Conservation (phyloP, 2,888 invertebrate species). For the Meteorus colon region DNA sequence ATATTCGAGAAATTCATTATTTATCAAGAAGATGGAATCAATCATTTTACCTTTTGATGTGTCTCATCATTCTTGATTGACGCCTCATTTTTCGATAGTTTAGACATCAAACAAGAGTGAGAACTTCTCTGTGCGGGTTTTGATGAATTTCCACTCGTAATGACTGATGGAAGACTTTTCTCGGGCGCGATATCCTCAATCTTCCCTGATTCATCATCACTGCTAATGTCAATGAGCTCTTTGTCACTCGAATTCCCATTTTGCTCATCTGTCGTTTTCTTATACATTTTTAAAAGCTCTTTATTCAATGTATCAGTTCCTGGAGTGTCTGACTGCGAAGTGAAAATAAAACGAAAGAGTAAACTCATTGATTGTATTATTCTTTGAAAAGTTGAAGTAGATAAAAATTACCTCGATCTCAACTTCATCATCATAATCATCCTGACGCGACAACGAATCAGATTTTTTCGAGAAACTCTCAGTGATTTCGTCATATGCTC, state of each 20-base stretch:
- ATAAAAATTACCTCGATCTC: conserved; percentile 68
- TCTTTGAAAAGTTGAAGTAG: conserved; percentile 16
- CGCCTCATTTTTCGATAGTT: conserved; percentile 19
- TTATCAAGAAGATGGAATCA: not conserved
- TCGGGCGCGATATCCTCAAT: conserved; percentile 47
- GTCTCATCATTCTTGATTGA: conserved; percentile 3
- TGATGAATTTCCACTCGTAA: not conserved
- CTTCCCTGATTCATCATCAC: conserved; percentile 76
- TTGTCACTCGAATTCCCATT: conserved; percentile 77
- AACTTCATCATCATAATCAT: conserved; percentile 70
- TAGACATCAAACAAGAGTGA: conserved; percentile 26
- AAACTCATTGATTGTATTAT: not conserved
- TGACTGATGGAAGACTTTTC: conserved; percentile 35
- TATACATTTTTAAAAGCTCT: conserved; percentile 75
- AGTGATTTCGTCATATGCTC: conserved; percentile 82
- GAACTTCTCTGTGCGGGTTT: not conserved
- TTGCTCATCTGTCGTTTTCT: conserved; percentile 62
- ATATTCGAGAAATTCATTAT: not conserved
- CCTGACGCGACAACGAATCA: conserved; percentile 71
- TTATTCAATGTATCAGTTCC: conserved; percentile 68
- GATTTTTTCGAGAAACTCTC: conserved; percentile 64
- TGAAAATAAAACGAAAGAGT: not conserved
- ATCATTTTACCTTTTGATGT: conserved; percentile 30
- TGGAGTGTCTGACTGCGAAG: conserved; percentile 23
- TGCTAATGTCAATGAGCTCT: conserved; percentile 87